Base-by-base conservation (phyloP, 2,888 invertebrate species). In the Teinopalpus imperialis region DNA sequence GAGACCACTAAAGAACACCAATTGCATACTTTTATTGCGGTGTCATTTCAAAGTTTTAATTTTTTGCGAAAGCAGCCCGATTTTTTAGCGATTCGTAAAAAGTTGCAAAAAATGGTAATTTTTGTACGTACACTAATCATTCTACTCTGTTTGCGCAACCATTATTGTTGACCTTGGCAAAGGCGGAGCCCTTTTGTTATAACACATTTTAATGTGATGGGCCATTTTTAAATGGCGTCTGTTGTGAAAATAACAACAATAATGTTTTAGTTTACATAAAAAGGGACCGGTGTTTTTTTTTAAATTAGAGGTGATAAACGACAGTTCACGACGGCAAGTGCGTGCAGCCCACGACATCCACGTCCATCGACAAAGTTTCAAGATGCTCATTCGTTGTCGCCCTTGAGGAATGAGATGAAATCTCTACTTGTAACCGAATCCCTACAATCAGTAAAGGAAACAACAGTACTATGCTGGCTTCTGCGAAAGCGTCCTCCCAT, bases 61-160 rank as follows among this genome's bases (percentile, higher is more conserved):
- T 74, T 80, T 80, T 78, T 71, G 75, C 74, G 56, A 66, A 67
- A 55, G 23, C 56, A 54, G 59, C 57, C 39, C 43, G n/a, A 61
- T 65, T 70, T 75, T 79, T 76, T 73, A 69, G 66, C 57, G 54
- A 63, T 66, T 59, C 48, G 30, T 56, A 56, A 62, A 63, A 57
- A 32, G 39, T 66, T 78, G 81, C 81, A 81, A 83, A 81, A 46
- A 80, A 54, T 62, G 26, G 42, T 46, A 59, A 53, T 65, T 75
- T 74, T 71, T 76, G 70, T 64, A 49, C 53, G n/a, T n/a, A n/a
- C n/a, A 56, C 35, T 49, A 53, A 54, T 48, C 54, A 48, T 52
- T 44, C 56, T 60, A 66, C 68, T 62, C 59, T 69, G 64, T 76
- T 81, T 80, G 77, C 67, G 67, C 73, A 78, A 76, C 52, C 23